Base-by-base conservation (phyloP, 2,888 invertebrate species). In the Melanophora roralis region DNA sequence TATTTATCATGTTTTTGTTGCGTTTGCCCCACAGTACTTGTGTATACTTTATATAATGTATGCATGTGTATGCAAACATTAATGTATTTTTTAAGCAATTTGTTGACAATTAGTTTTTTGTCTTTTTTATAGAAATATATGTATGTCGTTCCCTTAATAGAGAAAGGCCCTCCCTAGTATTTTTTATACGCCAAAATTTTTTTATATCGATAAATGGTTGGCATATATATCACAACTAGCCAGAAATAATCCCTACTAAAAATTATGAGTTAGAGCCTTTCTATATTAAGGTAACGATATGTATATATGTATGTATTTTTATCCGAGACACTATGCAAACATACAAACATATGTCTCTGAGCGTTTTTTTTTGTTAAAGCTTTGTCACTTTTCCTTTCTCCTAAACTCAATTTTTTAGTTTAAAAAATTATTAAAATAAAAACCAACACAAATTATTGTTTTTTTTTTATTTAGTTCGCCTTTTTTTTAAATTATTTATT, bases 401-500 rank as follows among this genome's bases (percentile, higher is more conserved):
- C n/a, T n/a, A 43, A 38, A 40, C 16, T 43, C 47, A 12, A 38
- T 51, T 65, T 14, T 36, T 27, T 47, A 21, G 27, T 27, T 40
- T 51, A 69, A 53, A 36, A 21, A 68, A 68, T 73, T 57, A n/a
- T n/a, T 55, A 73, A 68, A 62, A 62, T 1, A 32, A 16, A 62
- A 53, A 43, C 12, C 38, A 59, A 27, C 49, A 27, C 12, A n/a
- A 11, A 59, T 11, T 11, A 45, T 9, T 68, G 53, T 75, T 73
- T 71, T 72, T 40, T 78, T 68, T 75, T 68, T 67, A 82, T 81
- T 82, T 80, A 80, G 72, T 73, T 80, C 76, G 80, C 76, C 80
- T 80, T 82, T 59, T 79, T 82, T 82, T 83, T 74, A 83, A 84
- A 78, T 74, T 82, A 81, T 86, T 86, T 85, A 86, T 84, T 86